phyloP scores from a whole-genome alignment of 2,888 invertebrate species.

The Geotrupes spiniger region DNA sequence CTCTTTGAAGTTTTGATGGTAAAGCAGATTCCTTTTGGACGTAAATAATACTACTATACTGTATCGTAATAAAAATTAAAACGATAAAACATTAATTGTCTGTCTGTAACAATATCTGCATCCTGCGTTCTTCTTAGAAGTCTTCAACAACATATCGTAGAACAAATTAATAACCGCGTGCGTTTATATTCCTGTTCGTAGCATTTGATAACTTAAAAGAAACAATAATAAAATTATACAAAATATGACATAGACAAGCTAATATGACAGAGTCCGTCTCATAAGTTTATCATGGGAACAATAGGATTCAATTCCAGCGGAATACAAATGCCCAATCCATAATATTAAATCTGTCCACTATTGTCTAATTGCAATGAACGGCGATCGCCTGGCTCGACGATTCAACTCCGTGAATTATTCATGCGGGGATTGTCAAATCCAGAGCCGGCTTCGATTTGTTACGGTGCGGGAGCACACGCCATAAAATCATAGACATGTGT shows the following conservation, averaged over 20 bases:
- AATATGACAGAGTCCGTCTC: constrained; percentile 45
- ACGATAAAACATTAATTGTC: too few species aligned
- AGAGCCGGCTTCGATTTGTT: constrained; percentile 38
- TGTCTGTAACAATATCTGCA: too few species aligned
- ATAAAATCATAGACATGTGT: constrained; percentile 38
- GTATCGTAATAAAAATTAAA: too few species aligned
- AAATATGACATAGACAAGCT: constrained; percentile 42
- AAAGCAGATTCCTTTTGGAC: too few species aligned
- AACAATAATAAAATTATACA: constrained; percentile 23
- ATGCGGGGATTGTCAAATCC: constrained; percentile 38
- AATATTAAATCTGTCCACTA: constrained; percentile 47
- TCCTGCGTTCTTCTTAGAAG: too few species aligned
- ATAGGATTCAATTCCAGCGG: constrained; percentile 44
- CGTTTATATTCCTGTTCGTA: too few species aligned
- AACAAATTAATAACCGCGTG: too few species aligned
- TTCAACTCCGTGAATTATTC: constrained; percentile 39
- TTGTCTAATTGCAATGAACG: constrained; percentile 48
- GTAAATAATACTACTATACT: too few species aligned
- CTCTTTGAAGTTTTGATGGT: too few species aligned
- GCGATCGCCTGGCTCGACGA: constrained; percentile 40
- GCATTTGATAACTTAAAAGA: too few species aligned
- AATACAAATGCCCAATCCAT: constrained; percentile 47
- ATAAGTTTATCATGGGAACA: constrained; percentile 45
- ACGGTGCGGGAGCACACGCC: constrained; percentile 31
- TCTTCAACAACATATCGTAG: too few species aligned